Base-by-base conservation (phyloP, 2,113 vertebrate genomes). In the Leptocoma aspasia region DNA sequence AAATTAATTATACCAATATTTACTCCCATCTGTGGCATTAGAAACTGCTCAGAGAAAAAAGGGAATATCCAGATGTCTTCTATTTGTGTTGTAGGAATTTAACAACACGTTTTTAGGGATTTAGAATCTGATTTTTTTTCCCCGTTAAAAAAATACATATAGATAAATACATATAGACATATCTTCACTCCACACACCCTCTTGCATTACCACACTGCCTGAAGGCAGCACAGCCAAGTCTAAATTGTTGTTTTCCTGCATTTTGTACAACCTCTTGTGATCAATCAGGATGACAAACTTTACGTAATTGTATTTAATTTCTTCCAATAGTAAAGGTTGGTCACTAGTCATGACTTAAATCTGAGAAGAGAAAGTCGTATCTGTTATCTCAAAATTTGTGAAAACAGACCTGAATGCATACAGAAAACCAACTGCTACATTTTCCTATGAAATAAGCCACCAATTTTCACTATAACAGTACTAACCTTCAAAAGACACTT, bases 1-100 rank as follows among this genome's bases (percentile, higher is more conserved):
- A 90, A 94, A 97, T 91, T 94, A 94, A 95, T 94, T 87, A 75
- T 50, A 86, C 13, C 35, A 31, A 28, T 94, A 95, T 87, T 96
- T 94, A 80, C 57, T 94, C 77, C 89, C 71, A 93, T 82, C 71
- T 93, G 63, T 91, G 50, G 8, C 15, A 35, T 80, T 70, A 82
- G 70, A 88, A 93, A 78, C 27, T 73, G 37, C 21, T 82, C 15
- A 23, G 28, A 54, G 52, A 17, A 30, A 44, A 30, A 42, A 41
- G 23, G 33, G 41, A 33, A 37, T 54, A 73, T 49, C 64, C 60
- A 83, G 33, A 77, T 66, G 22, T 56, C 65, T 87, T 64, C 8
- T 69, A 5, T 63, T 76, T 84, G 15, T 72, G 27, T 54, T 57
- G 26, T 6, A 72, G 21, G 59, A 86, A 86, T 15, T 64, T 42